These are phyloP conservation scores for Solea senegalensis DNA, from an alignment of 2,113 vertebrate species.

Conservation along the genomic window DNA sequence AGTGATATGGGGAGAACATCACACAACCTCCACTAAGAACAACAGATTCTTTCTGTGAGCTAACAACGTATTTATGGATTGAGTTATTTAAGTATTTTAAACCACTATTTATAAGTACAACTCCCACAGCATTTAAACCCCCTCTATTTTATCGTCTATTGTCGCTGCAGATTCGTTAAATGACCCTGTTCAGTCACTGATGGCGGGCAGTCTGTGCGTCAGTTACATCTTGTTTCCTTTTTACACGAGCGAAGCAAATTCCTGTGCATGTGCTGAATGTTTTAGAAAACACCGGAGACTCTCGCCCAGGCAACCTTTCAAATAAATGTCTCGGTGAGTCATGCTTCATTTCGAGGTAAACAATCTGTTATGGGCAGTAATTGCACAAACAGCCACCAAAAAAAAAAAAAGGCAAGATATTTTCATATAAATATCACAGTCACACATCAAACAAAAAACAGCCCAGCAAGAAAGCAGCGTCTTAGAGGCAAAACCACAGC, in stretches of 20 bases:
- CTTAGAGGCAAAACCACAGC: constrained; percentile 1
- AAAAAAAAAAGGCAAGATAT: constrained; percentile 7
- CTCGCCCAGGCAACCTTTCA: constrained; percentile 21
- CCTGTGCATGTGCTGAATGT: constrained; percentile 14
- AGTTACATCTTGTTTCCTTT: neutral
- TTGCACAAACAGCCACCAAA: neutral
- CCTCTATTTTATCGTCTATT: neutral
- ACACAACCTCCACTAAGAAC: no score
- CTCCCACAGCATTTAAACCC: neutral
- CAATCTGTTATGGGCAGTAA: constrained; percentile 29
- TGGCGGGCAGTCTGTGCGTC: neutral
- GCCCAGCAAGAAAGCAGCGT: neutral
- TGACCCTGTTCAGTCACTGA: neutral
- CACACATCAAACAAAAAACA: neutral
- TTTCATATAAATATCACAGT: constrained; percentile 25
- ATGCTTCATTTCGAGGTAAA: constrained; percentile 34
- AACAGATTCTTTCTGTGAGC: no score
- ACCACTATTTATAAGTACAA: no score
- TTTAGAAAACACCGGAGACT: constrained; percentile 4
- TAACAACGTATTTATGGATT: no score
- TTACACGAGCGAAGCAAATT: constrained; percentile 17
- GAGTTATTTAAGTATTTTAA: no score
- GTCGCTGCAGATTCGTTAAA: neutral
- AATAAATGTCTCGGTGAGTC: constrained; percentile 38
- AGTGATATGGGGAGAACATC: no score